A percentile compares a stretch with the other conserved stretches of the same genome.
Conservation (phyloP, 2,797 vertebrate species). For the Sebastiscus albofasciatus region DNA sequence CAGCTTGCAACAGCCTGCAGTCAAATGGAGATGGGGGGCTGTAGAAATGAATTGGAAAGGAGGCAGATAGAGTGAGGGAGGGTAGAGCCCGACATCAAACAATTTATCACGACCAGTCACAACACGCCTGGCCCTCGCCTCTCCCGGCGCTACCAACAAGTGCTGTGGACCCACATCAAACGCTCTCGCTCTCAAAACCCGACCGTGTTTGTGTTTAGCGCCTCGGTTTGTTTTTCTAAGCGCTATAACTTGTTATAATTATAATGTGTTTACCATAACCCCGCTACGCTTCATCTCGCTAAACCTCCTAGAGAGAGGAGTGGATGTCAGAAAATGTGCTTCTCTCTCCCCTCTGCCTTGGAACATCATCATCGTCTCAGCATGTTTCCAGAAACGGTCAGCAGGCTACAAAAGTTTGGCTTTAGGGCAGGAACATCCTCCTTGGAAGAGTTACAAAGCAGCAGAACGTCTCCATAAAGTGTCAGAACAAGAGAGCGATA, state of each 20-base stretch:
- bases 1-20: constrained; percentile 61
- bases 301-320: constrained; percentile 36
- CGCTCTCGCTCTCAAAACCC: constrained; percentile 30
- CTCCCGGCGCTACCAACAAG: constrained; percentile 60
- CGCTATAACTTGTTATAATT: constrained; percentile 54
- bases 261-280: constrained; percentile 51
- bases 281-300: constrained; percentile 30
- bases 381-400: constrained; percentile 66
- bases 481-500: constrained; percentile 63
- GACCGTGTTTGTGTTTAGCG: constrained; percentile 53
- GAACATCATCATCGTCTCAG: constrained; percentile 47
- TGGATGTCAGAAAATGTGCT: constrained; percentile 44
- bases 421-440: constrained; percentile 66
- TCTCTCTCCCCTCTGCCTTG: constrained; percentile 25
- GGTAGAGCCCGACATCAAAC: constrained; percentile 72
- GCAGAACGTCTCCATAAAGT: constrained; percentile 67
- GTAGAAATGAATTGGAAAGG: constrained; percentile 59
- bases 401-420: constrained; percentile 56
- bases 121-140: constrained; percentile 65
- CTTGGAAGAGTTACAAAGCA: constrained; percentile 75
- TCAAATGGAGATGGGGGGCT: constrained; percentile 58
- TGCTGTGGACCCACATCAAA: constrained; percentile 69
- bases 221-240: constrained; percentile 56
- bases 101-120: constrained; percentile 78
- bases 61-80: constrained; percentile 46